phyloP scores from a whole-genome alignment of 2,888 invertebrate genomes.

The Kryphioiulus occultus region DNA sequence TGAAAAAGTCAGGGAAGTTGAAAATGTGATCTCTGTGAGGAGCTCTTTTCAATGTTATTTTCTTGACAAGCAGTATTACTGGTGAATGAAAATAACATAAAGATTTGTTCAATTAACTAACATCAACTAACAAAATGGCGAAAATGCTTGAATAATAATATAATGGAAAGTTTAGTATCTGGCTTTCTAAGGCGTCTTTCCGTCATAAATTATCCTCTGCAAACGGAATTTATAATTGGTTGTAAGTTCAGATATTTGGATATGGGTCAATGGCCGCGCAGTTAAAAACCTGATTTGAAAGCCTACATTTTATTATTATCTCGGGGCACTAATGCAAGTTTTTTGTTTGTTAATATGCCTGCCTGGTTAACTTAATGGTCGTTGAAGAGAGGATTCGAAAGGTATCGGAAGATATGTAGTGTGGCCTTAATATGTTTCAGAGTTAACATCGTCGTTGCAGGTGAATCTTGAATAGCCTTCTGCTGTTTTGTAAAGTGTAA shows the following conservation, averaged over 20 bases:
- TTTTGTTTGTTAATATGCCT: background rate
- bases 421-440: background rate
- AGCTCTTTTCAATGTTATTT: too few relatives aligned
- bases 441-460: background rate
- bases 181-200: background rate
- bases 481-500: background rate
- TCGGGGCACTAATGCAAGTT: background rate
- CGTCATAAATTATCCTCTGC: background rate
- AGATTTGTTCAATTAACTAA: too few relatives aligned
- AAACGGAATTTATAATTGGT: background rate
- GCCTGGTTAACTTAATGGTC: background rate
- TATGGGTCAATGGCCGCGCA: slow-evolving; percentile 19
- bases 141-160: too few relatives aligned
- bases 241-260: background rate
- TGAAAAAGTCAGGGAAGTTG: too few relatives aligned
- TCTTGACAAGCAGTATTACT: too few relatives aligned
- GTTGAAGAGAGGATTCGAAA: background rate
- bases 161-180: background rate
- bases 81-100: too few relatives aligned
- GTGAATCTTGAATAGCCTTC: background rate
- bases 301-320: slow-evolving; percentile 26
- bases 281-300: background rate
- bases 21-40: too few relatives aligned
- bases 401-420: background rate
- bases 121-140: too few relatives aligned